Evolutionary conservation across 2,888 invertebrate genomes (phyloP).

Genomic region (Scaptomyza cyrtandrae): DNA sequence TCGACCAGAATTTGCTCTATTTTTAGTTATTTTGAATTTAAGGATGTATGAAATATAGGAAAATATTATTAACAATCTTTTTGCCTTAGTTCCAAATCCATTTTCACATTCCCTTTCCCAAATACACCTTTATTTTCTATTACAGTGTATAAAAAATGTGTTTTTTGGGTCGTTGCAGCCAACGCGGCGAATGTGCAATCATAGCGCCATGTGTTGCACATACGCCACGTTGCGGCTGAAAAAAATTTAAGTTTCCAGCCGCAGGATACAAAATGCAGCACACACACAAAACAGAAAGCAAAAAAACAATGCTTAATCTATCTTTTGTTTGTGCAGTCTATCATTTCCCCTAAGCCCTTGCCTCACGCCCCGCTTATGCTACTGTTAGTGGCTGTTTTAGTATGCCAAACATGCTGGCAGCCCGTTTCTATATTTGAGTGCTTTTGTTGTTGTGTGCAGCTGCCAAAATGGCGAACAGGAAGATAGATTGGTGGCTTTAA

Average conservation of each 20-base stretch:
- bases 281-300: conserved; percentile 6
- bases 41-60: too few species aligned
- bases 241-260: conserved; percentile 52
- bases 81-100: too few species aligned
- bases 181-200: conserved; percentile 54
- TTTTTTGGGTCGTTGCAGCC: conserved; percentile 6
- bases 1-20: neutral
- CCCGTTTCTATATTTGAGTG: conserved; percentile 2
- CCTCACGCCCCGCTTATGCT: neutral
- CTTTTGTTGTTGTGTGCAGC: conserved; percentile 18
- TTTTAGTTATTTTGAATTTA: neutral
- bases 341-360: neutral
- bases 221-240: conserved; percentile 54
- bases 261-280: conserved; percentile 25
- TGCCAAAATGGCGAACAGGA: conserved; percentile 23
- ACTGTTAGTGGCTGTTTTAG: conserved; percentile 1
- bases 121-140: neutral
- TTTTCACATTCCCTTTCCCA: neutral
- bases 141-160: conserved; percentile 5
- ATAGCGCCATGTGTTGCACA: conserved; percentile 49
- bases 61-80: too few species aligned
- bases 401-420: conserved; percentile 19
- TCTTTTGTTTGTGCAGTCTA: conserved; percentile 48
- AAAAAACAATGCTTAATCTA: conserved; percentile 65
- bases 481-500: conserved; percentile 20